A percentile compares a stretch with the other conserved stretches of the same genome.
Evolutionary conservation across 2,888 invertebrate species (phyloP).

Genomic region (Ecliptopera silaceata): DNA sequence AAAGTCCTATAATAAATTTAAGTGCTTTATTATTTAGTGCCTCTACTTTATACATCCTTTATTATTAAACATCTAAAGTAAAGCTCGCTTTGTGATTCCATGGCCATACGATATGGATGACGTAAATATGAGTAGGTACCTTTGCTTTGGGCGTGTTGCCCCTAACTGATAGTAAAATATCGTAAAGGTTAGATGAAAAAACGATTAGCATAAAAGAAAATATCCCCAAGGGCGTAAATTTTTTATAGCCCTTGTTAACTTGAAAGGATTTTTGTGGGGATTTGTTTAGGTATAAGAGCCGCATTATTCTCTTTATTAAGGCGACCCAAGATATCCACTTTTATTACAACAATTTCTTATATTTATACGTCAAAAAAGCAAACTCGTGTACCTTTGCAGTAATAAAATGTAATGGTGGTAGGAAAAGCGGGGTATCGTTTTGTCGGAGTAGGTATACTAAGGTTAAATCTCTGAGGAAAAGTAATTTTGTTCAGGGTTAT

Average conservation of each 20-base stretch:
- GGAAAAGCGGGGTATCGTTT: slow-evolving; percentile 58
- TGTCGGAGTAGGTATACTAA: slow-evolving; percentile 45
- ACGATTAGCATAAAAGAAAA: slow-evolving; percentile 17
- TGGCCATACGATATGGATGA: not conserved
- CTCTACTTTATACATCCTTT: not conserved
- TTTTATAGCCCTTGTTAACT: slow-evolving; percentile 46
- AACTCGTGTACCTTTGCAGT: slow-evolving; percentile 67
- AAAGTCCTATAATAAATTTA: too few relatives aligned
- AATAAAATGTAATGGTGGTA: slow-evolving; percentile 71
- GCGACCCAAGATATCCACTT: slow-evolving; percentile 55
- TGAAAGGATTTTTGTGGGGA: slow-evolving; percentile 43
- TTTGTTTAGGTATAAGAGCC: slow-evolving; percentile 40
- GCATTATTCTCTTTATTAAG: slow-evolving; percentile 51
- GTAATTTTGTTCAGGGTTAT: slow-evolving; percentile 62
- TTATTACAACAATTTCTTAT: slow-evolving; percentile 61
- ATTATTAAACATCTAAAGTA: not conserved
- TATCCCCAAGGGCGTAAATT: slow-evolving; percentile 28
- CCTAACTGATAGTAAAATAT: slow-evolving; percentile 10
- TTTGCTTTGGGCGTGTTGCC: not conserved
- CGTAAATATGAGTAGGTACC: not conserved
- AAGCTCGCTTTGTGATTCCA: not conserved
- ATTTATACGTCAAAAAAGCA: slow-evolving; percentile 70
- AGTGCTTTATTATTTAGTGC: too few relatives aligned
- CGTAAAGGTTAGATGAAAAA: slow-evolving; percentile 14
- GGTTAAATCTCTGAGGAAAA: slow-evolving; percentile 58